Evolutionary conservation across 92 coral and sea anemone genomes (phyloP), one percentile per base, ranked within the genome.

Genomic region (Pocillopora meandrina): DNA sequence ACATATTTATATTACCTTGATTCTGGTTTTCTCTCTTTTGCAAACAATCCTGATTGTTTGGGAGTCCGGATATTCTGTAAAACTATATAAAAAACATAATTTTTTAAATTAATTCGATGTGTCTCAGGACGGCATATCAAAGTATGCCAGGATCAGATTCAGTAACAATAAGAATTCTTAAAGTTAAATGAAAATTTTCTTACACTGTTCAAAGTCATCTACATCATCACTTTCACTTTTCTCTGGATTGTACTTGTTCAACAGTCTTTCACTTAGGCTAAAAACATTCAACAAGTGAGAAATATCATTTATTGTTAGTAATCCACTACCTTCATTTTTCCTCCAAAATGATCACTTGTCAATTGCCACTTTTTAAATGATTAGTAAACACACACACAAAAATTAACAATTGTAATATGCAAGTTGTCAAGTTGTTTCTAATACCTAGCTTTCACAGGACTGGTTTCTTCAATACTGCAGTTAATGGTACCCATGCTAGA

Each of bases 161-260:
- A 26, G 55, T 35, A 20, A 8, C 20, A 2, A n/a, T 17, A 10
- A 58, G 3, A 77, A 62, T 26, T 18, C 5, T 19, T 9, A 10
- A 9, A 58, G 19, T 61, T 20, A 12, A 21, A 12, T n/a, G 31
- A 26, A 52, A 14, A 42, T 18, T 5, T 49, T 87, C 96, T 76
- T 85, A 96, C 99, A 90, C 65, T 84, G 52, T 65, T 93, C 99
- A 76, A 96, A 92, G 57, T 96, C 96, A 85, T 94, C 93, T 31
- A 65, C 75, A 60, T 83, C 75, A 60, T 83, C 92, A 88, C 89
- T 84, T 21, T 83, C 84, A 81, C 93, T 91, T 21, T 72, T 75
- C 74, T 78, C 92, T 72, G 95, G 74, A 72, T 87, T 79, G 77
- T 87, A 92, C 80, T 87, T 94, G 65, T 76, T 79, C 59, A 94